Percentiles rank a stretch among this genome's conserved stretches.
phyloP scores from a whole-genome alignment of 2,113 vertebrate species.

The Camelus bactrianus region DNA sequence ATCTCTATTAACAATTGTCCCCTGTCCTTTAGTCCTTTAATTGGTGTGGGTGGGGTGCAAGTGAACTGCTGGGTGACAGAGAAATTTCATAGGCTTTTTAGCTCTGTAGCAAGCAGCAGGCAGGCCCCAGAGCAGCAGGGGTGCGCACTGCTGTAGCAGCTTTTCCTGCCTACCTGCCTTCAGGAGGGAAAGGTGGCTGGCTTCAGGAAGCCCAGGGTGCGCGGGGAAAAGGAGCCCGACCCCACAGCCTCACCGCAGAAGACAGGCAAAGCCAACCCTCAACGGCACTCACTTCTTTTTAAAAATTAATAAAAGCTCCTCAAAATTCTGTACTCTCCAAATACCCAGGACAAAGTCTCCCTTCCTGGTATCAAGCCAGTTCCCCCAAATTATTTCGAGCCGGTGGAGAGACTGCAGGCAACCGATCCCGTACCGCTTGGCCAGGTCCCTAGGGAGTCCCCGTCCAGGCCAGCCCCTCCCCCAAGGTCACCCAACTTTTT shows the following conservation, averaged over 20 bases:
- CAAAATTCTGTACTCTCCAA: background rate
- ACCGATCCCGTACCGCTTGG: accelerated
- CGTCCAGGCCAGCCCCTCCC: background rate
- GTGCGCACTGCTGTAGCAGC: accelerated
- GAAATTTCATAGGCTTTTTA: background rate
- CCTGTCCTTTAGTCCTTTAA: no score
- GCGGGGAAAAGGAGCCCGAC: background rate
- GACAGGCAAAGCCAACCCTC: background rate
- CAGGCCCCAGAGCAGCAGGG: background rate
- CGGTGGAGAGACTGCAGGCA: background rate
- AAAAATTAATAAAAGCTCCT: background rate
- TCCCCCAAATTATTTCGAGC: background rate
- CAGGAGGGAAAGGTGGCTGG: background rate
- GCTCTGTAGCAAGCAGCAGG: background rate
- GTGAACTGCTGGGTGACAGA: background rate
- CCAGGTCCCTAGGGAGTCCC: background rate
- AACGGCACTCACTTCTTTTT: background rate
- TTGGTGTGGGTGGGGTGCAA: background rate
- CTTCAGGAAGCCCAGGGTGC: background rate
- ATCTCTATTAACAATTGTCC: background rate
- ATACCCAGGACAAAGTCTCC: background rate
- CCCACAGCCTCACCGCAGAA: background rate
- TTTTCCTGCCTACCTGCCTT: background rate
- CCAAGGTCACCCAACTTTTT: conserved; percentile 81
- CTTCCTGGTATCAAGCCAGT: background rate